A percentile compares a stretch with the other conserved stretches of the same genome.
Conservation (phyloP, 1,140 invertebrate genomes). For the Pseudomyrmex pallidus region DNA sequence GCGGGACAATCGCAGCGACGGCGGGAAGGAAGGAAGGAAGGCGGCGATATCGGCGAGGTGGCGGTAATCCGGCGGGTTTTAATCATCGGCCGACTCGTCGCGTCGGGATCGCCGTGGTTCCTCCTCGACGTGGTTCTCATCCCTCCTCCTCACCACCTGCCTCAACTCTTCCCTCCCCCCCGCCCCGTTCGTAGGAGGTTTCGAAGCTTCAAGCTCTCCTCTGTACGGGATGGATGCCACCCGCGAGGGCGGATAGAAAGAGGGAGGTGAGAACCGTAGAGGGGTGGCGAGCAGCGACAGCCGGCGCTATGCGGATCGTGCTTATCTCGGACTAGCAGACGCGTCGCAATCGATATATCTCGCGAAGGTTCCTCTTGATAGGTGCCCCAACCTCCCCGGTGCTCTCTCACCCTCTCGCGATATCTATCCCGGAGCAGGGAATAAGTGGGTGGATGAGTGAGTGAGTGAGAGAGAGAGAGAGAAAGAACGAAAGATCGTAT, state of each 20-base stretch:
- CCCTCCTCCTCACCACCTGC: background rate
- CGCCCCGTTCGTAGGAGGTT: constrained; percentile 13
- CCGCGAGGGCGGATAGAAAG: background rate
- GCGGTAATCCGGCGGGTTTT: constrained; percentile 65
- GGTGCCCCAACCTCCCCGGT: constrained; percentile 51
- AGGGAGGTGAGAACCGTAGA: constrained; percentile 29
- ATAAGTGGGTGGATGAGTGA: background rate
- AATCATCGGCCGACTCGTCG: constrained; percentile 64
- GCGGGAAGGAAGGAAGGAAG: constrained; percentile 44
- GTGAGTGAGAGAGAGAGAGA: constrained; percentile 51
- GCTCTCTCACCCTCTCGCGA: constrained; percentile 51
- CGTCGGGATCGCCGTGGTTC: constrained; percentile 28
- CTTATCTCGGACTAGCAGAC: constrained; percentile 84
- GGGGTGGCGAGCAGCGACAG: constrained; percentile 67
- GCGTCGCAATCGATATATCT: constrained; percentile 83
- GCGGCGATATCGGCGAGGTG: constrained; percentile 30
- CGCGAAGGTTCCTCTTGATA: constrained; percentile 75
- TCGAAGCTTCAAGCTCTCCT: constrained; percentile 44
- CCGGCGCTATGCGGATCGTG: constrained; percentile 74
- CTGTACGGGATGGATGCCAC: background rate
- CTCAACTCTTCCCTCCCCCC: background rate
- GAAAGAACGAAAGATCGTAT: constrained; percentile 77
- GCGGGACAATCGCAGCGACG: constrained; percentile 39
- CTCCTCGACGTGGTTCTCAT: background rate
- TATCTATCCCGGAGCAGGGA: constrained; percentile 38